phyloP scores from a whole-genome alignment of 1,140 invertebrate species.

The Platyscapa corneri region DNA sequence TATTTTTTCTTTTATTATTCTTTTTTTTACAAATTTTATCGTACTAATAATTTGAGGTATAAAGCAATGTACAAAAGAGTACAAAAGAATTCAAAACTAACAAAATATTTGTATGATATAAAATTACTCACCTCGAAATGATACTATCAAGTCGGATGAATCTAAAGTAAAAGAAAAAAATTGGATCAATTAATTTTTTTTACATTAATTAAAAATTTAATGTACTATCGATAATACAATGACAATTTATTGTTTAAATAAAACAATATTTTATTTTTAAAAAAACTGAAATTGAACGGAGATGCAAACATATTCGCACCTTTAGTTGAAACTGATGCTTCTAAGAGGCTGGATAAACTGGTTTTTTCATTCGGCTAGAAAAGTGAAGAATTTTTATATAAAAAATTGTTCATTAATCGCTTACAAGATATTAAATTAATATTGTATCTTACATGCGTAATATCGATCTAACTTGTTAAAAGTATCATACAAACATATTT shows the following conservation, averaged over 20 bases:
- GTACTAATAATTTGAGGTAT: background rate
- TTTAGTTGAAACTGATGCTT: conserved; percentile 73
- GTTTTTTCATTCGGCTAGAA: conserved; percentile 73
- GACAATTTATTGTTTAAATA: no score
- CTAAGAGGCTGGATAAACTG: conserved; percentile 73
- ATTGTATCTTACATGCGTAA: conserved; percentile 17
- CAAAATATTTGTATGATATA: no score
- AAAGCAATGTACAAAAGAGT: background rate
- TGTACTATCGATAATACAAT: no score
- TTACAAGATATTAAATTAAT: background rate
- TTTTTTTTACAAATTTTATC: background rate
- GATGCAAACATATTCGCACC: conserved; percentile 61
- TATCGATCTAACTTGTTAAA: conserved; percentile 5
- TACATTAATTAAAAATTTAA: background rate
- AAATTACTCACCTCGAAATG: conserved; percentile 70
- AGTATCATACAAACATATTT: background rate
- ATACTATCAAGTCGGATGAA: conserved; percentile 62
- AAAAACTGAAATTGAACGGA: background rate
- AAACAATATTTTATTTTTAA: background rate
- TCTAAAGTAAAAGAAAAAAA: conserved; percentile 63
- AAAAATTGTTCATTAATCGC: background rate
- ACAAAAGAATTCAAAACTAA: no score
- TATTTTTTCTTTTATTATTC: background rate
- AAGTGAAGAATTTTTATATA: conserved; percentile 46
- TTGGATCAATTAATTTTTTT: conserved; percentile 22